These are phyloP conservation scores for Menidia beryllina DNA, from an alignment of 2,113 vertebrate genomes.

Conservation along the genomic window DNA sequence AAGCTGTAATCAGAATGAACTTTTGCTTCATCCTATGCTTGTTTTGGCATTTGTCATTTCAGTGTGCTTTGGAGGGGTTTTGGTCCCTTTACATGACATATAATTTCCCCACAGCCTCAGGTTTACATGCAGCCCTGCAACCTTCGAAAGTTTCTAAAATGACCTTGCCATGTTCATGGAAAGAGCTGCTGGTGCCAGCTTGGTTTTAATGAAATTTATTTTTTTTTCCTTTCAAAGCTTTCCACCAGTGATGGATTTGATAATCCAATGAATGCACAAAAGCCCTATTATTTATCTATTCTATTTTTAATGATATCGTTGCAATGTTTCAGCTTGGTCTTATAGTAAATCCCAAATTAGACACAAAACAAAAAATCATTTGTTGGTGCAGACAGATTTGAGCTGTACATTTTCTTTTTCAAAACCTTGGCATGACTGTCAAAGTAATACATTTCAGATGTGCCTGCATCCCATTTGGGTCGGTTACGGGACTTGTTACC, in stretches of 20 bases:
- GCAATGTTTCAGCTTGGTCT: background rate
- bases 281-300: background rate
- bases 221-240: background rate
- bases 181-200: background rate
- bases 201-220: too few relatives aligned
- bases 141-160: background rate
- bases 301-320: background rate
- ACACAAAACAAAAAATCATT: background rate
- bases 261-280: background rate
- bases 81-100: background rate
- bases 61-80: too few relatives aligned
- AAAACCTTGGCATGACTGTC: background rate
- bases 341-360: background rate
- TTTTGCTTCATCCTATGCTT: background rate
- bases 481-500: background rate
- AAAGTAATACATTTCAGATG: constrained; percentile 3
- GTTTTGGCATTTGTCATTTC: background rate
- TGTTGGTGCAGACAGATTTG: background rate
- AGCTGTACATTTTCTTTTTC: background rate
- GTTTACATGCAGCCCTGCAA: background rate
- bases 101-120: background rate
- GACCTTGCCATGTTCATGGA: background rate
- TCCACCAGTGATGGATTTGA: background rate
- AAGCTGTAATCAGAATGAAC: background rate
- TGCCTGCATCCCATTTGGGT: background rate